Evolutionary conservation across 2,888 invertebrate species (phyloP), one percentile per base, ranked within the genome.

Genomic region (Stenchaetothrips biformis): DNA sequence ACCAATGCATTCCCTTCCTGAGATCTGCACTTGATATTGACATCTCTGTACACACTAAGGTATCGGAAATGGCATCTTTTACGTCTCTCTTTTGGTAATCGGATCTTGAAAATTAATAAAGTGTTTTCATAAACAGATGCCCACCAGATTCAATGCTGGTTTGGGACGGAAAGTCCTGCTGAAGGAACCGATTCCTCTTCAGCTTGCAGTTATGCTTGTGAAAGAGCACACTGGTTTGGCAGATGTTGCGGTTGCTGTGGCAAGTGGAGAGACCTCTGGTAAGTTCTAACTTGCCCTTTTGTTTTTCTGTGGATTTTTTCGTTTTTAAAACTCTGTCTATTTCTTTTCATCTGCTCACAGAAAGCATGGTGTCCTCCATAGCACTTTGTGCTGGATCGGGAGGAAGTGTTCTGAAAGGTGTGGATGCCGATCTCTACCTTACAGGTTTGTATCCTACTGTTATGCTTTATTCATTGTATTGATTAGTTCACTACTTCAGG

Each of bases 301-400:
- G 27, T 77, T 47, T n/a, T 48, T 16, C 13, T 80, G 6, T 49
- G 16, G 53, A 18, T 18, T 78, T 59, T 67, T 27, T 25, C 25
- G 62, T 77, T 59, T 59, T 67, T 48, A 49, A 78, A 77, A 13
- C 53, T 67, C 4, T 77, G 37, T 53, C 9, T 67, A 48, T 74
- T 80, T 78, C 25, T 49, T 16, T 7, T 74, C 21, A 11, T 59
- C 16, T 80, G 16, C 77, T 67, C 13, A 77, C 47, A 80, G 25
- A 74, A 37, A 77, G 9, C 21, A 88, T 84, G 9, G 89, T 95
- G 2, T 85, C 86, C 48, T 90, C 89, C 0, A 90, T 96, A 7
- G 98, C 95, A 0, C 88, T 97, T 1, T 97, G 97, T 86, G 97
- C 96, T 48, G 98, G 98, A 0, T 95, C 97, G 0, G 98, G 98